Percentiles rank a stretch among this genome's conserved stretches.
Evolutionary conservation across 2,888 invertebrate genomes (phyloP).

Genomic region (Amphipyra berbera): DNA sequence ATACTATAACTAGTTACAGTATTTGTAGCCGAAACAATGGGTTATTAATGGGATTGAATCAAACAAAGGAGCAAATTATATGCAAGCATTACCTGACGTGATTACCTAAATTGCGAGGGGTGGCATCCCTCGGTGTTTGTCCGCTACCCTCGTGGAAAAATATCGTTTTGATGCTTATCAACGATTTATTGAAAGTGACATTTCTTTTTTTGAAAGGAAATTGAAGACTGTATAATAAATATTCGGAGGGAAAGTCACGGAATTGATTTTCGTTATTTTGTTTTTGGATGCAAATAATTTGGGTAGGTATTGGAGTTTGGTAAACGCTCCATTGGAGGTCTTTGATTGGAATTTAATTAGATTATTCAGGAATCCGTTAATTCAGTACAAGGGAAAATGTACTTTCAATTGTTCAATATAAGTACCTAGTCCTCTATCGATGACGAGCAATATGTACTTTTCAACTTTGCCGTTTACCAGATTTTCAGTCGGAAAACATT

Average conservation of each 20-base stretch:
- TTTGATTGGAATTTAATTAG: constrained; percentile 1
- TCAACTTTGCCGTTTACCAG: no score
- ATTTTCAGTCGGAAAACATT: no score
- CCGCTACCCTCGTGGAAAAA: constrained; percentile 71
- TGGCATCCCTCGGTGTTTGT: constrained; percentile 64
- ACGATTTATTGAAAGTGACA: constrained; percentile 78
- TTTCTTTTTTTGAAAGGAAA: constrained; percentile 67
- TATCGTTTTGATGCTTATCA: constrained; percentile 77
- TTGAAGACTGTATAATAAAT: constrained; percentile 58
- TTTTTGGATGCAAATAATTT: neutral
- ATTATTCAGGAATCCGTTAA: no score
- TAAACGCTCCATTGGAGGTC: neutral
- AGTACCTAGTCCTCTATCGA: no score
- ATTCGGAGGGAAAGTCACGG: constrained; percentile 40
- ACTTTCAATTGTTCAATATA: no score
- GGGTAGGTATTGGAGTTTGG: neutral
- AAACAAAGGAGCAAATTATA: constrained; percentile 86
- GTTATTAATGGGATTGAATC: constrained; percentile 75
- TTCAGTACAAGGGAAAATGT: no score
- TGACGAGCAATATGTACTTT: no score
- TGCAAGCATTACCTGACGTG: constrained; percentile 85
- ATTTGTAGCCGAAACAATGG: constrained; percentile 70
- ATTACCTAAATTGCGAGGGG: constrained; percentile 81
- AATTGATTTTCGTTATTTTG: constrained; percentile 48
- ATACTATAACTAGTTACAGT: constrained; percentile 10